Evolutionary conservation across 2,797 vertebrate genomes (phyloP), one percentile per base, ranked within the genome.

Genomic region (Ambastaia sidthimunki): DNA sequence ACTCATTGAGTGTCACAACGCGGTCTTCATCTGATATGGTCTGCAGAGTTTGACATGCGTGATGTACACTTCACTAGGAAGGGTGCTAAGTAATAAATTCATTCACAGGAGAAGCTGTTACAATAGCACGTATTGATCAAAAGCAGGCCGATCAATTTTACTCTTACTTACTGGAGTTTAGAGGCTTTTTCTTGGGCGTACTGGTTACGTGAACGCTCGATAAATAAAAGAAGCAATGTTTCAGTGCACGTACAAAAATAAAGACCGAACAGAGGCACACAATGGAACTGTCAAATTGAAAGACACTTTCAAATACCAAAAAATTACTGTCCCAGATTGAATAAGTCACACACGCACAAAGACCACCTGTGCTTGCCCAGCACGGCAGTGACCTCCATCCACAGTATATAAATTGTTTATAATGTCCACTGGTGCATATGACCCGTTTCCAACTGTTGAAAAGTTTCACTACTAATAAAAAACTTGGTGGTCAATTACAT

Each of bases 41-140:
- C 37, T 41, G 37, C 23, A 7, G 41, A 71, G 4, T 73, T 73
- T 57, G 34, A 23, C 57, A 72, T 66, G 66, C 44, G 73, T 57
- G 23, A 55, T 66, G 50, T 66, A 47, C 28, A 57, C 21, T 72
- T 80, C 34, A 66, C 34, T 4, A 66, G 57, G 23, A 73, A 73
- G 16, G 16, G 63, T 19, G 66, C n/a, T 3, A 37, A 13, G 34
- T 66, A 37, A 37, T 37, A 11, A 10, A 65, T 71, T 47, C 48
- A 71, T 71, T 71, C 44, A 62, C n/a, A 52, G 68, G 25, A 0
- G 19, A 16, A 13, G 18, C 69, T 55, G 21, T 65, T 50, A 59
- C 67, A 76, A 66, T 62, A 44, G 19, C 60, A 66, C 2, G 18
- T 48, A 82, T 57, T 37, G 74, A 77, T 67, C 68, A 31, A 52